Base-by-base conservation (phyloP, 1,140 invertebrate species). In the Lepidurus arcticus region DNA sequence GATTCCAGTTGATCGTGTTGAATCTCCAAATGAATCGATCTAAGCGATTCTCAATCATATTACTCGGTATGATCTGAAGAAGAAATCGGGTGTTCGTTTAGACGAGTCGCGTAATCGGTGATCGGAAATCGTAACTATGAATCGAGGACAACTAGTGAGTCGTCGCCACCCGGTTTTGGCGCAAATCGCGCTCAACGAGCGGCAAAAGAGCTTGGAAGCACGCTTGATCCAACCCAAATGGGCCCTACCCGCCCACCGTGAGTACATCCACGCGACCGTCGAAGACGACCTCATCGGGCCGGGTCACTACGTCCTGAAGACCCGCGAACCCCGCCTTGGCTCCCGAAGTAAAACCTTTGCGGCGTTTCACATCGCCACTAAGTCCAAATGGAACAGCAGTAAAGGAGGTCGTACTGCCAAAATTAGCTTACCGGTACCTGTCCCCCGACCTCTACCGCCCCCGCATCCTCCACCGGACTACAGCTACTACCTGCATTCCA, bases 251-350 rank as follows among this genome's bases (percentile, higher is more conserved):
- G 44, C 44, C 43, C 78, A 74, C 7, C 73, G 44, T 43, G 78
- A 78, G n/a, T 78, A 44, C 34, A 45, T 78, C 7, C 73, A 78
- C 78, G 73, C 44, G 11, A 74, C 73, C 13, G 78, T 78, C 8
- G 78, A 78, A 45, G 78, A 78, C 44, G 78, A 78, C 44, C 78
- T 78, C 8, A 78, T 78, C 73, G 78, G 78, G 1, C 53, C 53
- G 13, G 53, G 53, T 16, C 53, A 65, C n/a, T 65, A 65, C 53
- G 21, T 65, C 53, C 53, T 65, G n/a, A 65, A 21, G 13, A 13
- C 53, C 53, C 53, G 53, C 53, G 53, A 13, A 65, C 45, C 10
- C 16, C 45, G 21, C n/a, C 16, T 65, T 4, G 53, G 53, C 53
- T 21, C 53, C 6, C 53, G 53, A 13, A 65, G 53, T 21, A 65